These are phyloP conservation scores for Asbolus verrucosus DNA, from an alignment of 1,140 invertebrate species.

Conservation along the genomic window DNA sequence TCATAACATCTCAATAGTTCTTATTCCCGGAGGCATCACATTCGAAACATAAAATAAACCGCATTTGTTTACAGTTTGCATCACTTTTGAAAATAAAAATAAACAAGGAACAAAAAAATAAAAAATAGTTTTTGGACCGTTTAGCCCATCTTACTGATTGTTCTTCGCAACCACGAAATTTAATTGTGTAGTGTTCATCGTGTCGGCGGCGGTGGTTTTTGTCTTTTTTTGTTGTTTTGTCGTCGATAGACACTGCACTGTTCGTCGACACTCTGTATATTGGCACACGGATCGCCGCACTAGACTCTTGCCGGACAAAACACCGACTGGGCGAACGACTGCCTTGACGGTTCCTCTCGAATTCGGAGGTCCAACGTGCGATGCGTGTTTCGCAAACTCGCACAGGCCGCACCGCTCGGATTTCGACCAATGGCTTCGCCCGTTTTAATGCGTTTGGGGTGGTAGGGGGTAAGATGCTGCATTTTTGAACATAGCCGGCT, in stretches of 20 bases:
- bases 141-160: slow-evolving; percentile 53
- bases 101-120: slow-evolving; percentile 52
- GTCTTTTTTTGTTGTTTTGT: neutral
- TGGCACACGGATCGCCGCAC: slow-evolving; percentile 41
- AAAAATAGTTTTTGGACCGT: slow-evolving; percentile 40
- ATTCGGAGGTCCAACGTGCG: slow-evolving; percentile 48
- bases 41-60: slow-evolving; percentile 46
- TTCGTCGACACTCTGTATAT: slow-evolving; percentile 15
- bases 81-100: slow-evolving; percentile 45
- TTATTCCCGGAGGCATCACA: slow-evolving; percentile 50
- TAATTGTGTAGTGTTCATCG: slow-evolving; percentile 22
- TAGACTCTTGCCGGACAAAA: slow-evolving; percentile 40
- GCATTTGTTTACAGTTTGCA: slow-evolving; percentile 42
- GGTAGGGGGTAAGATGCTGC: slow-evolving; percentile 53
- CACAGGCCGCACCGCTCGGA: slow-evolving; percentile 46
- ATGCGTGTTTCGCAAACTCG: slow-evolving; percentile 50
- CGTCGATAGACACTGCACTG: neutral
- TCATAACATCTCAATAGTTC: slow-evolving; percentile 61
- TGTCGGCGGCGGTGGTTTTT: neutral
- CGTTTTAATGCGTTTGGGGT: slow-evolving; percentile 50
- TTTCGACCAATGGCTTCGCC: slow-evolving; percentile 52
- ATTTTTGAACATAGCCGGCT: slow-evolving; percentile 53
- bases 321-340: slow-evolving; percentile 52
- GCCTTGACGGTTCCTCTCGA: slow-evolving; percentile 39
- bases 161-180: slow-evolving; percentile 3